A percentile compares a stretch with the other conserved stretches of the same genome.
phyloP scores from a whole-genome alignment of 2,113 vertebrate genomes.

The Rhinopomastus cyanomelas region DNA sequence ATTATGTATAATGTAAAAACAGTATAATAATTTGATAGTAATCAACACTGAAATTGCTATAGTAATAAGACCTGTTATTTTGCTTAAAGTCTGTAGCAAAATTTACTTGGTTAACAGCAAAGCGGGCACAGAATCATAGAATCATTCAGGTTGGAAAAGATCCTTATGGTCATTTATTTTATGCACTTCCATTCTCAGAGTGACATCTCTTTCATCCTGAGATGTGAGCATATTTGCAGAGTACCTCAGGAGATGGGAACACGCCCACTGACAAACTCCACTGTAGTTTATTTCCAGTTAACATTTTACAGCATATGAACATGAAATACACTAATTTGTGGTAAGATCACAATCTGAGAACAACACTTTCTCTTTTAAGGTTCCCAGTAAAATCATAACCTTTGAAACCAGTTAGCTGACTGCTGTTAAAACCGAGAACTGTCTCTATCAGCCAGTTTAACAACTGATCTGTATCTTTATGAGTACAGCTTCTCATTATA shows the following conservation, averaged over 20 bases:
- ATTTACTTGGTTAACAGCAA: background rate
- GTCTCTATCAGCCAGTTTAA: background rate
- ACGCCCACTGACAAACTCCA: background rate
- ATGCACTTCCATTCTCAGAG: background rate
- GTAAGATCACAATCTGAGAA: background rate
- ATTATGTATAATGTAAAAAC: background rate
- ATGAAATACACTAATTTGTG: background rate
- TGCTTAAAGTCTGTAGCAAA: background rate
- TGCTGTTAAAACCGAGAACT: background rate
- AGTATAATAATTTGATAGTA: background rate
- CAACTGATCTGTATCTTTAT: background rate
- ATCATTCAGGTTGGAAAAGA: no score
- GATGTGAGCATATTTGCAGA: background rate
- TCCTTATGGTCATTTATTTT: background rate
- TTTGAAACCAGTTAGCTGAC: conserved; percentile 12
- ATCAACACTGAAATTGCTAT: background rate
- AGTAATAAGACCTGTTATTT: background rate
- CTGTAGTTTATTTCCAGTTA: conserved; percentile 11
- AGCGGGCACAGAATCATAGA: background rate
- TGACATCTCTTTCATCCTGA: background rate
- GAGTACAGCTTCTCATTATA: background rate
- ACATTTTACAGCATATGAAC: conserved; percentile 32
- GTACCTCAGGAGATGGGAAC: background rate
- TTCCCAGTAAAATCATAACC: conserved; percentile 4
- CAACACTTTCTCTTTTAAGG: conserved; percentile 12